Evolutionary conservation across 2,113 vertebrate genomes (phyloP), one percentile per base, ranked within the genome.

Genomic region (Propithecus coquereli): DNA sequence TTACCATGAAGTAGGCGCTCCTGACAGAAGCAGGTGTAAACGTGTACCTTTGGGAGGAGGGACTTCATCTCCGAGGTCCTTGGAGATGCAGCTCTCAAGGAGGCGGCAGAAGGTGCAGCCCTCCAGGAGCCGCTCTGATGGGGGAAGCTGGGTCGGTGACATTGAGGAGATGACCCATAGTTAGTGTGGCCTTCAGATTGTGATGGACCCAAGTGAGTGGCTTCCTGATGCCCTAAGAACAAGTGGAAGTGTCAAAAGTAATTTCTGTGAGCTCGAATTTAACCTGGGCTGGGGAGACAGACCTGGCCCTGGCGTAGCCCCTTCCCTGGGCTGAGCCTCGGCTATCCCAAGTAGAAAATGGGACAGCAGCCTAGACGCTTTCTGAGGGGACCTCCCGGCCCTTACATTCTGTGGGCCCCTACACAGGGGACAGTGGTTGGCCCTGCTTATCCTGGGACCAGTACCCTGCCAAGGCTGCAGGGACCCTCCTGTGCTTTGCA

Each of bases 401-500:
- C 20, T 57, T 57, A 16, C 14, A 30, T 40, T 8, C 90, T 37
- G 9, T 1, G 37, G 30, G n/a, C 34, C 18, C 17, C 25, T 16
- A 1, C 13, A 8, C 5, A 1, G 34, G 80, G 45, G 27, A 0
- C 57, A 1, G 32, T 16, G 63, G 30, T 32, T 6, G 4, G 61
- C 18, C 25, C 14, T 52, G 34, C 23, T 77, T 52, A 22, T 54
- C 88, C 59, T 2, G 1, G 80, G 47, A n/a, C 30, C n/a, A 40
- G 77, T 54, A 54, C 52, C 25, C 54, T 23, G 2, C 86, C 22
- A 22, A 37, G 25, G 37, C 65, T 47, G 11, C 18, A 79, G 85
- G 54, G 34, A 57, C 37, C 25, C 30, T 37, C 71, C 37, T 90
- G 43, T 97, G 66, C 87, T 23, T 82, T 66, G 11, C 98, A 99